Conservation (phyloP, 2,113 vertebrate species). For the Hirundichthys speculiger region DNA sequence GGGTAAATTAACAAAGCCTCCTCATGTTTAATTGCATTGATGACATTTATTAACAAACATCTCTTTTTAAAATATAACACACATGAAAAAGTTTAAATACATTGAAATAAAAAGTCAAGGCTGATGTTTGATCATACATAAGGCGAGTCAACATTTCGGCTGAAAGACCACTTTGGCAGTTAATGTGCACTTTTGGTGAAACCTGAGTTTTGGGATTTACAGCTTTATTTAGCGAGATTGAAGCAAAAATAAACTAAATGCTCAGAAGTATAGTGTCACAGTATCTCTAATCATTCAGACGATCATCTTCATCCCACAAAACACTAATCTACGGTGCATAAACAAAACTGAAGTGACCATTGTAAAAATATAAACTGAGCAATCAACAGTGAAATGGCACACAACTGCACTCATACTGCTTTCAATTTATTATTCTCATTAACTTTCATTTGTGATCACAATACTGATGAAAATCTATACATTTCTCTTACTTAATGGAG, state of each 20-base stretch:
- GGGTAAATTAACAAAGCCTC: conserved; percentile 60
- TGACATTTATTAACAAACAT: conserved; percentile 65
- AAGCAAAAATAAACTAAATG: conserved; percentile 18
- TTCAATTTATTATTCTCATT: too few species aligned
- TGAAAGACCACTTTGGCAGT: conserved; percentile 1
- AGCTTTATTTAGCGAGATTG: conserved; percentile 6
- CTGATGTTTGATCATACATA: conserved; percentile 23
- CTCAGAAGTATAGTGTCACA: conserved; percentile 24
- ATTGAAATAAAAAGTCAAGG: conserved; percentile 41
- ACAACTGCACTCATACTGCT: too few species aligned
- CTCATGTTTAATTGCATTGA: conserved; percentile 50
- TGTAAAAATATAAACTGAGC: background rate
- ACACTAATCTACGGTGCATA: conserved; percentile 1
- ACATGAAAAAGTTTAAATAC: conserved; percentile 36
- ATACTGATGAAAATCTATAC: too few species aligned
- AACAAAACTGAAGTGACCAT: conserved; percentile 8
- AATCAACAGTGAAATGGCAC: too few species aligned
- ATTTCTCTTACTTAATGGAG: too few species aligned
- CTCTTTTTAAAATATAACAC: conserved; percentile 29
- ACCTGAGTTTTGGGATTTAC: conserved; percentile 53
- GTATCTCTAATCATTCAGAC: conserved; percentile 9
- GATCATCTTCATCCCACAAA: conserved; percentile 6
- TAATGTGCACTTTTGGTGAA: conserved; percentile 3
- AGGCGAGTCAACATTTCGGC: conserved; percentile 13
- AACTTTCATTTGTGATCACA: too few species aligned